A percentile compares a stretch with the other conserved stretches of the same genome.
Conservation (phyloP, 2,888 invertebrate species). For the Euplexia lucipara region DNA sequence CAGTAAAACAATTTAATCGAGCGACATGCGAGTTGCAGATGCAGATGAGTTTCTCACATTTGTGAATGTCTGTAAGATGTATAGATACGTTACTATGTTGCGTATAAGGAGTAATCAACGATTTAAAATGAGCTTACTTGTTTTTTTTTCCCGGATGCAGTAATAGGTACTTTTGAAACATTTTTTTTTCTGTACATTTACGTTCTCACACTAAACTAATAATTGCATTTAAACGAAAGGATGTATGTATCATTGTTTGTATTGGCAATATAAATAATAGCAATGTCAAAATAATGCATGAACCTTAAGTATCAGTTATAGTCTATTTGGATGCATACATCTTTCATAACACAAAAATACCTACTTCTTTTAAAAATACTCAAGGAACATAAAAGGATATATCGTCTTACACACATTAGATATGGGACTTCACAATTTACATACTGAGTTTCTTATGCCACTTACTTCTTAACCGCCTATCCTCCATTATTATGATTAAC, state of each 20-base stretch:
- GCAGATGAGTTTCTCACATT: slow-evolving; percentile 82
- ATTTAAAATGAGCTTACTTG: slow-evolving; percentile 24
- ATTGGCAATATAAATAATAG: background rate
- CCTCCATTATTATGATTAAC: slow-evolving; percentile 62
- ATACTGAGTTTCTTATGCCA: slow-evolving; percentile 28
- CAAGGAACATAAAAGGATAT: background rate
- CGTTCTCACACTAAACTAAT: background rate
- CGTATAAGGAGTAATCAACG: slow-evolving; percentile 19
- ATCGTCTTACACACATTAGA: background rate
- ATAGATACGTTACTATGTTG: slow-evolving; percentile 41
- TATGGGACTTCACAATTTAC: slow-evolving; percentile 25
- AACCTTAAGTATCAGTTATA: too few species aligned
- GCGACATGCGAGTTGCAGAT: slow-evolving; percentile 78
- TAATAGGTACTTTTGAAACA: background rate
- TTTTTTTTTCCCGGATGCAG: background rate
- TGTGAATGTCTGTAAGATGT: slow-evolving; percentile 58
- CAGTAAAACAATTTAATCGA: slow-evolving; percentile 87
- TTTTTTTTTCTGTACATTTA: background rate
- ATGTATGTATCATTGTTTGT: background rate
- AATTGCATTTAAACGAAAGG: background rate
- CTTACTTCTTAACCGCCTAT: slow-evolving; percentile 37
- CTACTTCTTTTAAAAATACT: background rate
- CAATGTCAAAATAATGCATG: background rate
- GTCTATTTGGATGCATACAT: background rate
- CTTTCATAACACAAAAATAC: background rate